Percentiles rank a stretch among this genome's conserved stretches.
phyloP scores from a whole-genome alignment of 1,140 invertebrate species.

The Drosophila biarmipes region DNA sequence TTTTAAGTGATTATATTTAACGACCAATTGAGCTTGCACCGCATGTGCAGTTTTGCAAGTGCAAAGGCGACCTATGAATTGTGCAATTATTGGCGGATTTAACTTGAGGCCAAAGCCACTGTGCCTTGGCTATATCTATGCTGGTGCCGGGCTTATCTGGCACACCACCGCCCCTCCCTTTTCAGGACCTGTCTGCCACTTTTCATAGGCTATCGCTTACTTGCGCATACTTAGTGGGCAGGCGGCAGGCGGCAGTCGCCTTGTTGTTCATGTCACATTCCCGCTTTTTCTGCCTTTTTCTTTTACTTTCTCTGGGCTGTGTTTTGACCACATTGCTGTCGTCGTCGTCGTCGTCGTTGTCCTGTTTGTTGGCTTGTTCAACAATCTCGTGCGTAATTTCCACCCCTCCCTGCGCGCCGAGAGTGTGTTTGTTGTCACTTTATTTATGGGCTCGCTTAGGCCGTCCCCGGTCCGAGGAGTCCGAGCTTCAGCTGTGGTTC shows the following conservation, averaged over 20 bases:
- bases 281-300: constrained; percentile 8
- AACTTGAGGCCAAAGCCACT: constrained; percentile 5
- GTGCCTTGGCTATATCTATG: constrained; percentile 19
- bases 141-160: background rate
- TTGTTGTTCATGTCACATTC: constrained; percentile 58
- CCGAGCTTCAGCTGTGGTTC: constrained; percentile 7
- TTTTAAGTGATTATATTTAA: background rate
- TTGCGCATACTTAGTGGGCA: constrained; percentile 57
- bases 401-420: background rate
- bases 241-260: constrained; percentile 50
- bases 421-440: constrained; percentile 26
- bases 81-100: too few relatives aligned
- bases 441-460: constrained; percentile 52
- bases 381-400: constrained; percentile 60
- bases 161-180: too few relatives aligned
- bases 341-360: constrained; percentile 26
- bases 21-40: background rate
- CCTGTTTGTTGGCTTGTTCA: constrained; percentile 57
- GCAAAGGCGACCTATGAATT: background rate
- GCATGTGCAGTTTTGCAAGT: background rate
- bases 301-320: constrained; percentile 16
- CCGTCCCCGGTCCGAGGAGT: background rate
- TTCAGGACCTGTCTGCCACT: background rate
- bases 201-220: constrained; percentile 52
- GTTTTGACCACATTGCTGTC: constrained; percentile 38